Base-by-base conservation (phyloP, 2,797 vertebrate species). In the Salarias fasciatus region DNA sequence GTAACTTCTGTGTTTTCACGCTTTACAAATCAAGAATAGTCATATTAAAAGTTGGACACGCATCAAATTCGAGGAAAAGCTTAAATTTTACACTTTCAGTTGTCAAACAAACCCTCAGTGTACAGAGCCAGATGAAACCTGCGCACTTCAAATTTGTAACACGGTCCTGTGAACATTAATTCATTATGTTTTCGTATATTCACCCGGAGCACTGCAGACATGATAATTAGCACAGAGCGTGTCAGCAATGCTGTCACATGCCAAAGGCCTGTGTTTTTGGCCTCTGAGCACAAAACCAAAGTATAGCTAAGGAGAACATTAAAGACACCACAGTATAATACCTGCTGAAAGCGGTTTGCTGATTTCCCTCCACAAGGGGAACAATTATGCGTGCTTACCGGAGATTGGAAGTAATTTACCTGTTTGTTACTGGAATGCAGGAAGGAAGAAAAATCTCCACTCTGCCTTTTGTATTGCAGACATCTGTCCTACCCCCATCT, bases 241-340 rank as follows among this genome's bases (percentile, higher is more conserved):
- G 5, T 78, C 45, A 46, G 52, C 15, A 40, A 69, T 8, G 55
- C 47, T 2, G 60, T 70, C 55, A 43, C 30, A 58, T 67, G 79
- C 67, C 42, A 66, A 55, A 45, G 45, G 12, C 37, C 7, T 28
- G 28, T 51, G 52, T 69, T 51, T 57, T 38, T 77, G 60, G 60
- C 71, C 81, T 84, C 53, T 56, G 65, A 77, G 72, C 69, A 49
- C 13, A 54, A 33, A 69, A 58, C 75, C 78, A 75, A 85, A 88
- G 77, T 66, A 68, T 77, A 75, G 60, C 63, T 75, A 57, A 79
- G 75, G 69, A 43, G 48, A 73, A 69, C 79, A 68, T 73, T 77
- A 86, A 80, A 72, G 69, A 79, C 59, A 45, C 53, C 36, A 60
- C 69, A 24, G 33, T 64, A 36, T 37, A 56, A 55, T 48, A 52